Conservation (phyloP, 2,113 vertebrate genomes). For the Leptocoma aspasia region DNA sequence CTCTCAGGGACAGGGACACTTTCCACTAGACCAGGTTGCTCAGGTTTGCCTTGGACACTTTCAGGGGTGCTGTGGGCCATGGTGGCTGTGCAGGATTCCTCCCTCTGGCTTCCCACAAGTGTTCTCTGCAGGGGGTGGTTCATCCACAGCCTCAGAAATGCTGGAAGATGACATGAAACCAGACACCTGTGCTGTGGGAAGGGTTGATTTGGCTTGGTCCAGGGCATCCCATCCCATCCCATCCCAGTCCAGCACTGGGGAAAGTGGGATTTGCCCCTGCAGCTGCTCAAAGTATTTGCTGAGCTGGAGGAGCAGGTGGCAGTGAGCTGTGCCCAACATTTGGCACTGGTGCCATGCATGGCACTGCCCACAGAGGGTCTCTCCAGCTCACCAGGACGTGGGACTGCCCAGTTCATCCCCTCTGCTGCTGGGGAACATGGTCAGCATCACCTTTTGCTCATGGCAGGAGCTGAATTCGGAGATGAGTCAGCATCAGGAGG, state of each 20-base stretch:
- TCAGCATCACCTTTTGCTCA: background rate
- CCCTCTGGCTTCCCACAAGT: background rate
- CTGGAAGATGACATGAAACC: background rate
- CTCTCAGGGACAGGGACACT: background rate
- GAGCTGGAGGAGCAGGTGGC: background rate
- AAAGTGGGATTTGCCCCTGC: background rate
- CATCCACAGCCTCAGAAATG: background rate
- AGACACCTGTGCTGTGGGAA: background rate
- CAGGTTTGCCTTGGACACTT: background rate
- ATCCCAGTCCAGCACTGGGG: background rate
- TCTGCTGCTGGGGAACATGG: background rate
- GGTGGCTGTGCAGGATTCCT: background rate
- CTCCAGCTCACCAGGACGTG: fast-evolving
- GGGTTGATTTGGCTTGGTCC: background rate
- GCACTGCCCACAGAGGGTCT: background rate
- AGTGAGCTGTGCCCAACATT: background rate
- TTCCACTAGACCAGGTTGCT: background rate
- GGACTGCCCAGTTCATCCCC: no score
- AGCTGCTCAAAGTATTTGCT: background rate
- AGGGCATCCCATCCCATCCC: background rate
- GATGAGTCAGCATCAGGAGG: constrained; percentile 84
- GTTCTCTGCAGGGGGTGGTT: background rate
- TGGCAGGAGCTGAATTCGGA: constrained; percentile 85
- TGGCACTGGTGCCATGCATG: fast-evolving
- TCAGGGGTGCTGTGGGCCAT: background rate